phyloP scores from a whole-genome alignment of 1,140 invertebrate species.

The Euschistus heros region DNA sequence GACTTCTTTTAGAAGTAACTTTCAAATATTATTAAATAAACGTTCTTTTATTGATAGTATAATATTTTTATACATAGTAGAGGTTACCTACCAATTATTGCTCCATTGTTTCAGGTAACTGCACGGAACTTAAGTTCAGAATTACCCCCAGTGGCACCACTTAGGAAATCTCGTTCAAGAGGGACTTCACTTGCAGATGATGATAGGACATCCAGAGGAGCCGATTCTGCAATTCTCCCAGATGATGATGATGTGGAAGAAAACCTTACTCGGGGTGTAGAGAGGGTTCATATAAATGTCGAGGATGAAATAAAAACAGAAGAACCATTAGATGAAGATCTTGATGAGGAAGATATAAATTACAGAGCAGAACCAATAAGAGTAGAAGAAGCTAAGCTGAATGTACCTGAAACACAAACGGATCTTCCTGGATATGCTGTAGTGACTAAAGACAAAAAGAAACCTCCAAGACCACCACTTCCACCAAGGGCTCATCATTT shows the following conservation, averaged over 20 bases:
- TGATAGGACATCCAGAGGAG: slow-evolving; percentile 56
- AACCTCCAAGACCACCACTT: slow-evolving; percentile 35
- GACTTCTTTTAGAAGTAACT: no score
- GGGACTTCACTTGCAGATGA: slow-evolving; percentile 47
- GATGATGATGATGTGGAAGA: slow-evolving; percentile 37
- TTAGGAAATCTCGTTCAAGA: slow-evolving; percentile 42
- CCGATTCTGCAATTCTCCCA: slow-evolving; percentile 46
- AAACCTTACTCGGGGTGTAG: slow-evolving; percentile 35
- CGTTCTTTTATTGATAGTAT: no score
- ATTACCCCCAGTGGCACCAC: slow-evolving; percentile 35
- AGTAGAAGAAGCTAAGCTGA: background rate
- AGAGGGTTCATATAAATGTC: slow-evolving; percentile 28
- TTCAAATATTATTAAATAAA: no score
- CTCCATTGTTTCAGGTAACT: slow-evolving; percentile 41
- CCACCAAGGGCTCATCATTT: slow-evolving; percentile 34
- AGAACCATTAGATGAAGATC: slow-evolving; percentile 31
- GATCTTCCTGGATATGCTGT: slow-evolving; percentile 14
- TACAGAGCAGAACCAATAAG: no score
- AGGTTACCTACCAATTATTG: no score
- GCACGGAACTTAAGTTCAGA: slow-evolving; percentile 37
- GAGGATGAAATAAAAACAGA: slow-evolving; percentile 16
- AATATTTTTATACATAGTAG: no score
- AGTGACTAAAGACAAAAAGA: slow-evolving; percentile 17
- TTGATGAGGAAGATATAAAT: background rate
- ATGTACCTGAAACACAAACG: background rate